phyloP scores from a whole-genome alignment of 2,797 vertebrate genomes.

The Chiloscyllium punctatum region DNA sequence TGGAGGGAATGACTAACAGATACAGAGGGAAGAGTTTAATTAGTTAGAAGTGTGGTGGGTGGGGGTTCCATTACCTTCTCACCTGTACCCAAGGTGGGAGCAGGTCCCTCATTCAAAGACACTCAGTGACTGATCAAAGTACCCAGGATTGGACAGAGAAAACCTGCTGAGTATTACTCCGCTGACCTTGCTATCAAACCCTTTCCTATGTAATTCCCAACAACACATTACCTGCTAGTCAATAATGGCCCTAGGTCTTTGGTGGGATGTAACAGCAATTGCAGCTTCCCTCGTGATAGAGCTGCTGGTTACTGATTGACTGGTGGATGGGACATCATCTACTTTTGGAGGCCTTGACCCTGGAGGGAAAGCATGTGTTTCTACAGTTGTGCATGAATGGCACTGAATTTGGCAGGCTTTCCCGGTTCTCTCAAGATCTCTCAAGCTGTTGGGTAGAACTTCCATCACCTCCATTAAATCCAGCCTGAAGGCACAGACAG shows the following conservation, averaged over 20 bases:
- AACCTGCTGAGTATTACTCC: background rate
- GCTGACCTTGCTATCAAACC: background rate
- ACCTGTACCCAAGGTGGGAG: too few species aligned
- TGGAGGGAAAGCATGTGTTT: background rate
- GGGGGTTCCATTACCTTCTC: too few species aligned
- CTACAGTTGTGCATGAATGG: too few species aligned
- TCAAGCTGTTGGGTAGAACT: background rate
- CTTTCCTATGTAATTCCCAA: background rate
- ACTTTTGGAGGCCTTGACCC: background rate
- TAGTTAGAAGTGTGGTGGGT: too few species aligned
- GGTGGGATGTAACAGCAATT: too few species aligned
- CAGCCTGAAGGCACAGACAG: background rate
- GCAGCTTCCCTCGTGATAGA: background rate
- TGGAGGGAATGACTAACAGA: background rate
- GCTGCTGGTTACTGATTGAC: background rate
- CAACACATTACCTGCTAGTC: background rate
- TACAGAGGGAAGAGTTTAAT: background rate
- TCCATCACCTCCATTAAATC: background rate
- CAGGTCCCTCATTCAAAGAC: background rate
- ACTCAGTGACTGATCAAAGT: background rate
- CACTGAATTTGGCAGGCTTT: too few species aligned
- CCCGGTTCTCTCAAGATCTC: background rate
- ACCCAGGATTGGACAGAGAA: background rate
- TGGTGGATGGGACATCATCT: too few species aligned
- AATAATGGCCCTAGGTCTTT: too few species aligned